Percentiles rank a stretch among this genome's conserved stretches.
Conservation (phyloP, 1,140 invertebrate genomes). For the Chionoecetes opilio region DNA sequence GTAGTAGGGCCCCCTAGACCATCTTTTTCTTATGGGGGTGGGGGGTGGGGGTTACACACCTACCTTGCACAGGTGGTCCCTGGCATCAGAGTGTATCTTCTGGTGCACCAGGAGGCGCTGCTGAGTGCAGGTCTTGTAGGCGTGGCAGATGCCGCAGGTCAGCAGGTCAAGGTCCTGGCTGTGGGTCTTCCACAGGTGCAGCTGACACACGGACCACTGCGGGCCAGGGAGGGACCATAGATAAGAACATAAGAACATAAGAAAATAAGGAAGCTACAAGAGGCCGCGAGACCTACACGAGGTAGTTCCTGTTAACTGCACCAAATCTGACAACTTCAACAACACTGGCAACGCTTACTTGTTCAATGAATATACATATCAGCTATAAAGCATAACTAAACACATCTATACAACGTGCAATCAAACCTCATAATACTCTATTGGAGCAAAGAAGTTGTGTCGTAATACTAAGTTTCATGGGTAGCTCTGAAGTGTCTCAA, state of each 20-base stretch:
- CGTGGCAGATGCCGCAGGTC: constrained; percentile 72
- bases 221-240: background rate
- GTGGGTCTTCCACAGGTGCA: constrained; percentile 71
- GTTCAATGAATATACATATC: background rate
- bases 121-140: constrained; percentile 68
- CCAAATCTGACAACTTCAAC: background rate
- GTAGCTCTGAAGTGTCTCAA: too few species aligned
- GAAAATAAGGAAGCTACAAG: too few species aligned
- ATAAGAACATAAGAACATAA: too few species aligned
- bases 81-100: constrained; percentile 68
- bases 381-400: too few species aligned
- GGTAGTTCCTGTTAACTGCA: too few species aligned
- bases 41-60: background rate
- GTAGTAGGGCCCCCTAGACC: too few species aligned
- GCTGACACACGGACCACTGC: constrained; percentile 72
- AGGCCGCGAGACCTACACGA: too few species aligned
- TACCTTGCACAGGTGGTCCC: constrained; percentile 71
- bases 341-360: background rate
- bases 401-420: too few species aligned
- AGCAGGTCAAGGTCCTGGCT: constrained; percentile 63
- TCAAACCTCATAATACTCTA: too few species aligned
- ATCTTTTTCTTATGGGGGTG: too few species aligned
- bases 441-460: too few species aligned
- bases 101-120: constrained; percentile 68
- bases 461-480: too few species aligned